Evolutionary conservation across 2,797 vertebrate species (phyloP).

Genomic region (Streptopelia turtur): DNA sequence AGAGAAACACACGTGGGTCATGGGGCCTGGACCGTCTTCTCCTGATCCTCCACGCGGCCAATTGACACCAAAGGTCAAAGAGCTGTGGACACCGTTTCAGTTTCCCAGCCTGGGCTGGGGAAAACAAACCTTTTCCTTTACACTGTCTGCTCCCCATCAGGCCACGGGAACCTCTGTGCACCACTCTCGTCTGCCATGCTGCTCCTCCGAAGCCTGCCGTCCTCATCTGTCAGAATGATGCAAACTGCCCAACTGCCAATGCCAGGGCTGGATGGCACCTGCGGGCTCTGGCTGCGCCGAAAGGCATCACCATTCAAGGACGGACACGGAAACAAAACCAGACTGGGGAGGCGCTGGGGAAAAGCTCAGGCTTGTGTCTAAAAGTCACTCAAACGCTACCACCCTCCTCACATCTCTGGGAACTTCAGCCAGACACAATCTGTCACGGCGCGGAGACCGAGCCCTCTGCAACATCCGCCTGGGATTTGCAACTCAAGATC

Average conservation of each 20-base stretch:
- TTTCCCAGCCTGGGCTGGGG: neutral
- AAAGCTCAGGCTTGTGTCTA: neutral
- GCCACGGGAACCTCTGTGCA: neutral
- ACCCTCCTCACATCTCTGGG: neutral
- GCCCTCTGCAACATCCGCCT: too few species aligned
- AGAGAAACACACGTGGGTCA: neutral
- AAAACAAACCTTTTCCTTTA: neutral
- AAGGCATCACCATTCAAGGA: neutral
- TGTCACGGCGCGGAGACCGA: accelerated
- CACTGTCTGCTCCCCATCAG: accelerated
- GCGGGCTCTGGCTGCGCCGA: neutral
- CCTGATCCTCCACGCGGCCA: accelerated
- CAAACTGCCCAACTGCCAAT: neutral
- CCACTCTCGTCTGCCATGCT: neutral
- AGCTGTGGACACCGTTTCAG: accelerated
- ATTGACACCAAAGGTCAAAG: neutral
- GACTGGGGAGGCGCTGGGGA: neutral
- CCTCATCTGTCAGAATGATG: neutral
- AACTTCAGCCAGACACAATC: neutral
- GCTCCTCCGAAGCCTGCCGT: neutral
- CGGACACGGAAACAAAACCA: neutral
- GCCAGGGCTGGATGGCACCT: neutral
- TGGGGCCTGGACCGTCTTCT: neutral
- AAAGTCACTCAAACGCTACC: neutral
- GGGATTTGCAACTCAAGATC: neutral